phyloP scores from a whole-genome alignment of 2,888 invertebrate species.

The Elmis aenea region DNA sequence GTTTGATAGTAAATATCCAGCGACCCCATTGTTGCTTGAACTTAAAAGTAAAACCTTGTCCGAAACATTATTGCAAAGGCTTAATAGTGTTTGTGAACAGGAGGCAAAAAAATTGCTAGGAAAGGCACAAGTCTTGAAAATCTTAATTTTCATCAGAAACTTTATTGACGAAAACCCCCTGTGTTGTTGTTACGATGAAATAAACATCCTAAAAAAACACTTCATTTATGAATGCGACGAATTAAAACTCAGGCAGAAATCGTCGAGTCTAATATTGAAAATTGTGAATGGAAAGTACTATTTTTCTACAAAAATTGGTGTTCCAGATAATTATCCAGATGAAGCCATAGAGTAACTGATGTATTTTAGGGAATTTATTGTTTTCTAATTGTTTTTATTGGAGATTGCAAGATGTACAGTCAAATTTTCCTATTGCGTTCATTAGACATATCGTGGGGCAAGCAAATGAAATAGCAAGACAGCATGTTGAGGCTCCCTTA shows the following conservation, averaged over 20 bases:
- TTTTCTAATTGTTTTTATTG: slow-evolving; percentile 4
- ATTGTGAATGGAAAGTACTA: slow-evolving; percentile 57
- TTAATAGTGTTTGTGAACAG: slow-evolving; percentile 59
- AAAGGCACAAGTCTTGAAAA: slow-evolving; percentile 56
- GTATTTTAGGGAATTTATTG: slow-evolving; percentile 3
- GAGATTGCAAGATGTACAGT: slow-evolving; percentile 55
- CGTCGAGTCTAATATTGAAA: slow-evolving; percentile 54
- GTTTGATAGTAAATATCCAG: slow-evolving; percentile 62
- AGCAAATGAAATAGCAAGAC: slow-evolving; percentile 62
- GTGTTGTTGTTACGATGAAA: slow-evolving; percentile 68
- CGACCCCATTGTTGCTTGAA: slow-evolving; percentile 56
- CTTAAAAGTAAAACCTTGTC: slow-evolving; percentile 66
- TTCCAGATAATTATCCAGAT: slow-evolving; percentile 63
- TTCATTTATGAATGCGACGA: slow-evolving; percentile 49
- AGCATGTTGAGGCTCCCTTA: slow-evolving; percentile 64
- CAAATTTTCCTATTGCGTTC: slow-evolving; percentile 62
- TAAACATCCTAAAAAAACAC: slow-evolving; percentile 54
- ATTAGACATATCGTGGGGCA: slow-evolving; percentile 59
- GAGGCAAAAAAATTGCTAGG: slow-evolving; percentile 55
- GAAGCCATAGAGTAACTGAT: slow-evolving; percentile 48
- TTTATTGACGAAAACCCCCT: slow-evolving; percentile 67
- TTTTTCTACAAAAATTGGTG: slow-evolving; percentile 53
- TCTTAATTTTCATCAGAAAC: slow-evolving; percentile 57
- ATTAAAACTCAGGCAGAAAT: slow-evolving; percentile 63
- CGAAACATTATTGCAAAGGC: slow-evolving; percentile 55